These are phyloP conservation scores for Drosophila macrothrix DNA, from an alignment of 2,888 invertebrate species.

Conservation along the genomic window DNA sequence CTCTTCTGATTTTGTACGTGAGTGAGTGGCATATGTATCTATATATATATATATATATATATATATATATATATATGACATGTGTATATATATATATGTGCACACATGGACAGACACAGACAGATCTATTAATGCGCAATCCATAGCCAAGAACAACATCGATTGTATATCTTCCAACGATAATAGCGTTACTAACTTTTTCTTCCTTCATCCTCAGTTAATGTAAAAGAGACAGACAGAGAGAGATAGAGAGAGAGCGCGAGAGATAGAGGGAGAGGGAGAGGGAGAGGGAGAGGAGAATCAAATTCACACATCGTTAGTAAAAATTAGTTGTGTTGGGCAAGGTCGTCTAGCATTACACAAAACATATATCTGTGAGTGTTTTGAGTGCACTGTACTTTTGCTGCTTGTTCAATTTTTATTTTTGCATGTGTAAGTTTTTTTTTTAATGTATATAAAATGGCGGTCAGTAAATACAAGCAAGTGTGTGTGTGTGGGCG, in stretches of 20 bases:
- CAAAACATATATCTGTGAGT: background rate
- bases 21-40: background rate
- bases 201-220: background rate
- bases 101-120: background rate
- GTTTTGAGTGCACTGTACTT: slow-evolving; percentile 27
- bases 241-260: background rate
- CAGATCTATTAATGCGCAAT: background rate
- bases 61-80: background rate
- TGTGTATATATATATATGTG: too few species aligned
- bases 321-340: slow-evolving; percentile 22
- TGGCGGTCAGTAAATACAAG: slow-evolving; percentile 9
- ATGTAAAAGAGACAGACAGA: background rate
- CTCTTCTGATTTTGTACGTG: slow-evolving; percentile 17
- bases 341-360: slow-evolving; percentile 4
- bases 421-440: slow-evolving; percentile 1
- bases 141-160: slow-evolving; percentile 38
- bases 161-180: slow-evolving; percentile 8
- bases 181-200: background rate
- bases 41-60: background rate
- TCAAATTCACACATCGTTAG: slow-evolving; percentile 17
- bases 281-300: background rate
- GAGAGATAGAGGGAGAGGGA: background rate
- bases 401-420: slow-evolving; percentile 22
- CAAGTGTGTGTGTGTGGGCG: background rate
- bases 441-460: slow-evolving; percentile 26